Evolutionary conservation across 2,113 vertebrate genomes (phyloP).

Genomic region (Cyrtonyx montezumae): DNA sequence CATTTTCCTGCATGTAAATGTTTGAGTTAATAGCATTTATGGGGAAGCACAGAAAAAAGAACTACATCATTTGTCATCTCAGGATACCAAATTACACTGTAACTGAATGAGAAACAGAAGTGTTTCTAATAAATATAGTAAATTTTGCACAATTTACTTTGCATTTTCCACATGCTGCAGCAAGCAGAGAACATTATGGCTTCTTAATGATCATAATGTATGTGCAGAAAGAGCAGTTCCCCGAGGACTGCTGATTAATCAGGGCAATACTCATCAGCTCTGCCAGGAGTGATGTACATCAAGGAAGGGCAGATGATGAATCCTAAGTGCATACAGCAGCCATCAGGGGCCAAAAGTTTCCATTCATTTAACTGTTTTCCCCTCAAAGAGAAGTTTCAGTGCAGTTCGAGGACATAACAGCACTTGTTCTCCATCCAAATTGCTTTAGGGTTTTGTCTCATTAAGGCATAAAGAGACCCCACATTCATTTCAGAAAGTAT

Average conservation of each 20-base stretch:
- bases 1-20: conserved; percentile 2
- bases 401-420: background rate
- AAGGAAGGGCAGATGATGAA: conserved; percentile 34
- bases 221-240: conserved; percentile 45
- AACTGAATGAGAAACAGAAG: conserved; percentile 27
- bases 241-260: conserved; percentile 56
- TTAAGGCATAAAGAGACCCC: background rate
- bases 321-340: conserved; percentile 3
- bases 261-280: conserved; percentile 53
- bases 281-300: conserved; percentile 40
- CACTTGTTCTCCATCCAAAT: background rate
- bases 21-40: conserved; percentile 12
- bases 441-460: background rate
- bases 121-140: background rate
- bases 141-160: conserved; percentile 40
- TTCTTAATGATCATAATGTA: conserved; percentile 54
- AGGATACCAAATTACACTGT: background rate
- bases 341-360: conserved; percentile 23
- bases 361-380: conserved; percentile 10
- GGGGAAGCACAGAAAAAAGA: conserved; percentile 2
- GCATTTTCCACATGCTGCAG: conserved; percentile 29
- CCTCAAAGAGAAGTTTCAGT: background rate
- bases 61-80: conserved; percentile 19
- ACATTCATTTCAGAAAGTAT: background rate
- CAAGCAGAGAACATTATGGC: background rate